Evolutionary conservation across 2,888 invertebrate species (phyloP).

Genomic region (Caenorhabditis sulstoni): DNA sequence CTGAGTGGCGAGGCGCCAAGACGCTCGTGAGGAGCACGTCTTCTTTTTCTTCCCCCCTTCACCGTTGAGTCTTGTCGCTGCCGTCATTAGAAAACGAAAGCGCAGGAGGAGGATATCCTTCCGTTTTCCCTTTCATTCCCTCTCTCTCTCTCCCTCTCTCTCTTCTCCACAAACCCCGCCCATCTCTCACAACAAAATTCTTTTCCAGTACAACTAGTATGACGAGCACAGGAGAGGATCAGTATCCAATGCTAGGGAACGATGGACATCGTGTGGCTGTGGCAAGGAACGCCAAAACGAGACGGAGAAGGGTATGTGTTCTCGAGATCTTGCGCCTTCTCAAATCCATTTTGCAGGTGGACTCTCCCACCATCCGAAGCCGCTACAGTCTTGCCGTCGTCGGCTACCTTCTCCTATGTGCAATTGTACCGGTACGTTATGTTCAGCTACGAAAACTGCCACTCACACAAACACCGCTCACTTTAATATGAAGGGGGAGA

Average conservation of each 20-base stretch:
- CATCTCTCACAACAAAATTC: background rate
- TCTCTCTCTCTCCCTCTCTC: background rate
- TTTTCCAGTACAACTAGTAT: background rate
- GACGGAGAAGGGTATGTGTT: slow-evolving; percentile 4
- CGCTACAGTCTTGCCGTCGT: too few relatives aligned
- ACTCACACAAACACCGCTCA: too few relatives aligned
- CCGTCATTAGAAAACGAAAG: background rate
- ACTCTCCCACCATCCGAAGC: too few relatives aligned
- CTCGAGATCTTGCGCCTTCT: background rate
- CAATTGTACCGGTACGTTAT: too few relatives aligned
- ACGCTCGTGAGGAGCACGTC: slow-evolving; percentile 2
- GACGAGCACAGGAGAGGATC: background rate
- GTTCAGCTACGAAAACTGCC: too few relatives aligned
- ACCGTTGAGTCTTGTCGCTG: background rate
- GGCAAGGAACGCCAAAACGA: background rate
- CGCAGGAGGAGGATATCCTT: background rate
- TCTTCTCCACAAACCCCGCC: background rate
- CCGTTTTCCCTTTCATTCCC: background rate
- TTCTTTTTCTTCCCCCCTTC: background rate
- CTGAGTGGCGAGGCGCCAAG: slow-evolving; percentile 13
- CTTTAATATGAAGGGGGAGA: background rate
- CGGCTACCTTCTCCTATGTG: too few relatives aligned
- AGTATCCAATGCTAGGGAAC: background rate
- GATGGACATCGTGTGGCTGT: background rate
- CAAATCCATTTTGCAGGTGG: too few relatives aligned